Conservation (phyloP, 2,888 invertebrate genomes). For the Drosophila setosimentum region DNA sequence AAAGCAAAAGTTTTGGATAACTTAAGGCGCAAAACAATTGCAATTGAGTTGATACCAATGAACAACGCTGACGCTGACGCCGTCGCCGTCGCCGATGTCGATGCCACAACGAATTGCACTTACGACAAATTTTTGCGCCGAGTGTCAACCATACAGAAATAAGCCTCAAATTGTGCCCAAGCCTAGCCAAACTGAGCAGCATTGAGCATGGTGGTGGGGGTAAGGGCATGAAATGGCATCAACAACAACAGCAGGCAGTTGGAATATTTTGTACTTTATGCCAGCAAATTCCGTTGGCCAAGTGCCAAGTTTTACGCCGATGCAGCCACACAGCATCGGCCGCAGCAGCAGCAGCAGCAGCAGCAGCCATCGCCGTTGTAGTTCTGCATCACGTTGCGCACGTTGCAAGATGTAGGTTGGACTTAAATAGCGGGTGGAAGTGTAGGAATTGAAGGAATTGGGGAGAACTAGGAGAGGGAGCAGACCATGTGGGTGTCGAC, state of each 20-base stretch:
- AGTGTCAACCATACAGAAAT: constrained; percentile 72
- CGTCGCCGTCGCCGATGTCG: constrained; percentile 3
- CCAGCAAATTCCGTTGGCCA: constrained; percentile 76
- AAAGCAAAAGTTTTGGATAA: constrained; percentile 45
- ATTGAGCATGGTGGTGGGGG: neutral
- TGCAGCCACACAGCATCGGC: constrained; percentile 61
- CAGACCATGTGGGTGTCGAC: constrained; percentile 50
- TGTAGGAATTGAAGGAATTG: neutral
- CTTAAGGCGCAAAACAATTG: constrained; percentile 58
- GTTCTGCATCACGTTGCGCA: constrained; percentile 40
- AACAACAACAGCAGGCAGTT: constrained; percentile 37
- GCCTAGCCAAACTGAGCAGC: constrained; percentile 33
- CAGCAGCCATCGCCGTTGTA: constrained; percentile 29
- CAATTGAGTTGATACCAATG: constrained; percentile 67
- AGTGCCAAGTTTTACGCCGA: constrained; percentile 76
- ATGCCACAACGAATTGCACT: constrained; percentile 77
- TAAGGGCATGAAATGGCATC: neutral
- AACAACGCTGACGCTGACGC: constrained; percentile 16
- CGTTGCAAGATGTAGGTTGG: constrained; percentile 17
- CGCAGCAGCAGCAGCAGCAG: constrained; percentile 32
- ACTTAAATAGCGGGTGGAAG: constrained; percentile 11
- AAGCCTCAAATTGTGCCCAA: constrained; percentile 70
- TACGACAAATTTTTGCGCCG: constrained; percentile 71
- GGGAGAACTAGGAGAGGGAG: neutral
- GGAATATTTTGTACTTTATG: constrained; percentile 79